Evolutionary conservation across 2,113 vertebrate genomes (phyloP), one percentile per base, ranked within the genome.

Genomic region (Formicarius rufipectus): DNA sequence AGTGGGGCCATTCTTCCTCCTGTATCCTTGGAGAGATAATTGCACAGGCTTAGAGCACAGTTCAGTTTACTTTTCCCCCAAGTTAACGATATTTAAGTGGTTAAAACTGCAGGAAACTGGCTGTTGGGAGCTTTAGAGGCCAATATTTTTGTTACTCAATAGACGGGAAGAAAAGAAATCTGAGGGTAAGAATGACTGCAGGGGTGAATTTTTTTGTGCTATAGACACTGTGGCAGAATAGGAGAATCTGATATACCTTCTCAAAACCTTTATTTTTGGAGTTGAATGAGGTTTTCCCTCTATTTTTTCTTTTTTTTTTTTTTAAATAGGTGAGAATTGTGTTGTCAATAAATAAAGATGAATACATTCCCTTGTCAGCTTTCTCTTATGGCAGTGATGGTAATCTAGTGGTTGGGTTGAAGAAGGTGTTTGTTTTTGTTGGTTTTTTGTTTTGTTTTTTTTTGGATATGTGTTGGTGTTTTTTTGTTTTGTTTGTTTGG

Each of bases 101-200:
- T 75, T 93, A 59, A 88, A 96, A 56, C 60, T 81, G 50, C 77
- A 93, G 62, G 82, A 80, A 85, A 84, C 12, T 78, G 89, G 11
- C 23, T 93, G 59, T 67, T 80, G 64, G 42, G 69, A 79, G 82
- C 68, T 95, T 89, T 69, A 79, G 85, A 95, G 60, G 93, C 80
- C 68, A 77, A 2, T 58, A 31, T 87, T 52, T 84, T 85, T 42
- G 76, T 77, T 90, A 47, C 66, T 66, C 79, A 30, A 23, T 45
- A 76, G 44, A 52, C 33, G 78, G 85, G 60, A 90, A 40, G 66
- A 66, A 47, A 88, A 69, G 50, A 86, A 84, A 42, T 71, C 15
- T 1, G 9, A 92, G n/a, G 2, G 8, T 49, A 76, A 85, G 33
- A 79, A 40, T 42, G 35, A 80, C 35, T 10, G 8, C 2, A 22